phyloP scores from a whole-genome alignment of 2,113 vertebrate species.

The Oncorhynchus tshawytscha region DNA sequence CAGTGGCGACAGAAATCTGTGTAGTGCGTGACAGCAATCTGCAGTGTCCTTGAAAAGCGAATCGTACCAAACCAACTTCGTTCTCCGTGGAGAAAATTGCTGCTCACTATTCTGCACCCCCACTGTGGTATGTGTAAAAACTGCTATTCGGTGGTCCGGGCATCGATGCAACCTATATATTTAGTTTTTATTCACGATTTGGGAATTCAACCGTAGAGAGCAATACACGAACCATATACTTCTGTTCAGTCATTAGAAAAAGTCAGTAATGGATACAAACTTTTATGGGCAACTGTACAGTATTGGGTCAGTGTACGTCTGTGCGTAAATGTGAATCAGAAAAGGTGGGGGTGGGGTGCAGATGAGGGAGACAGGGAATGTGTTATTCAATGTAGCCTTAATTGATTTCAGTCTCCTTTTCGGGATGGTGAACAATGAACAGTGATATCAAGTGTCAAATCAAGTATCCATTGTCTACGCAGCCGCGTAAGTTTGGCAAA shows the following conservation, averaged over 20 bases:
- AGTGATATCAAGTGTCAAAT: constrained; percentile 20
- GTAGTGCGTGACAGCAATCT: constrained; percentile 64
- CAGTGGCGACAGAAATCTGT: constrained; percentile 40
- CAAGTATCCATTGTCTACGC: constrained; percentile 44
- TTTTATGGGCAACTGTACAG: constrained; percentile 51
- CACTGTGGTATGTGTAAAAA: constrained; percentile 25
- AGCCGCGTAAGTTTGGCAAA: constrained; percentile 61
- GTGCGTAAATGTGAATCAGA: constrained; percentile 48
- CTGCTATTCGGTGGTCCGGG: constrained; percentile 22
- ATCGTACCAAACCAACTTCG: constrained; percentile 57
- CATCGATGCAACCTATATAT: constrained; percentile 19
- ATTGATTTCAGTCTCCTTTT: constrained; percentile 14
- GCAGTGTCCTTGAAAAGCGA: constrained; percentile 78
- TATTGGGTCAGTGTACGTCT: constrained; percentile 48
- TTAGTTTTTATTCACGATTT: constrained; percentile 37
- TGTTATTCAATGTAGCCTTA: constrained; percentile 15
- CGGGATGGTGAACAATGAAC: constrained; percentile 8
- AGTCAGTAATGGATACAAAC: constrained; percentile 60
- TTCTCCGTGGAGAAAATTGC: constrained; percentile 39
- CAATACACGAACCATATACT: constrained; percentile 39
- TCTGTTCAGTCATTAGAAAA: constrained; percentile 51
- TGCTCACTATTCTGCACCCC: constrained; percentile 14
- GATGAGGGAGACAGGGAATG: constrained; percentile 12
- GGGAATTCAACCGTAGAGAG: constrained; percentile 14
- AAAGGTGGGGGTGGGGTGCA: constrained; percentile 47